Evolutionary conservation across 1,140 invertebrate genomes (phyloP), one percentile per base, ranked within the genome.

Genomic region (Argopecten irradians): DNA sequence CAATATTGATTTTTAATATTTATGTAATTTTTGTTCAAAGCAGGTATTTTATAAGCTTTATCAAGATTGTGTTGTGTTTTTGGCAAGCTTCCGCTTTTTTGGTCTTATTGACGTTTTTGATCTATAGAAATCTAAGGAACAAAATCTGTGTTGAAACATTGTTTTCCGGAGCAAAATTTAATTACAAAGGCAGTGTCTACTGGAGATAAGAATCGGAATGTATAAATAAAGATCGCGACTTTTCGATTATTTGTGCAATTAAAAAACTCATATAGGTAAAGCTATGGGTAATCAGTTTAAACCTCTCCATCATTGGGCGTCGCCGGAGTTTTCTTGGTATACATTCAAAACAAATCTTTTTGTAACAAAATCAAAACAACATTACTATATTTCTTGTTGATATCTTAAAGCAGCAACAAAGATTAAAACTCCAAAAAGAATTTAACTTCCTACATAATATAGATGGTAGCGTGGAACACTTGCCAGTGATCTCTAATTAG

Each of bases 291-390:
- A 71, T 28, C 22, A 71, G 13, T 71, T 71, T 71, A 71, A 71
- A n/a, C 55, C 55, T 71, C 55, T 71, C 55, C 28, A 71, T 71
- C 55, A 71, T 71, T 22, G 7, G 8, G 5, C 22, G 55, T n/a
- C 22, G 55, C 19, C 22, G 55, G 22, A 3, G n/a, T n/a, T 71
- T n/a, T 71, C 22, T n/a, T 28, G 55, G 28, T 71, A 71, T 71
- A 71, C 55, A 71, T 71, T 71, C 8, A 71, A 71, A 71, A 71
- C 55, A 71, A 71, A 71, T 71, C 55, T 71, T 71, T 71, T 71
- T 71, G n/a, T 71, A 71, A 71, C 55, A 71, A 71, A 71, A 71
- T 71, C 28, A 71, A 71, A 71, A 71, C 55, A 71, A 71, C 55
- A 71, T 71, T 28, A 71, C 55, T 71, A 71, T 71, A 28, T 71